Evolutionary conservation across 2,797 vertebrate species (phyloP).

Genomic region (Enteromius anoplus): DNA sequence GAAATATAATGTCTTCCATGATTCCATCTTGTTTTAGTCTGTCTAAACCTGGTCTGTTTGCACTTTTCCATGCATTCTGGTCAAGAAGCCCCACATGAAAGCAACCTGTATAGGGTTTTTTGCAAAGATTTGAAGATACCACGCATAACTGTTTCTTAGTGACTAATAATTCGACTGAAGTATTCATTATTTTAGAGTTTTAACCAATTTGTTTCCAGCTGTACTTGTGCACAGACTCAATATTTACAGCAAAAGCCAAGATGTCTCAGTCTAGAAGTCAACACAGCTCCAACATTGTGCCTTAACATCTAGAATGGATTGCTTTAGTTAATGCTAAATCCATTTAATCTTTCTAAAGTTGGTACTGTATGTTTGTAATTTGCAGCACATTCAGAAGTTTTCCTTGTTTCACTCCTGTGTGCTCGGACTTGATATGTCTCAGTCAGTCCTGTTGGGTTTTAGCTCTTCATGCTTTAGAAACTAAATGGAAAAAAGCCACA

Average conservation of each 20-base stretch:
- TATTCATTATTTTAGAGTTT: not conserved
- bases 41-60: not conserved
- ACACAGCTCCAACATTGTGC: too few relatives aligned
- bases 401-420: too few relatives aligned
- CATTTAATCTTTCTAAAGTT: too few relatives aligned
- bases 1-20: not conserved
- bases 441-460: not conserved
- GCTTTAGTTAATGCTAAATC: too few relatives aligned
- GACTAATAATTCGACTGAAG: not conserved
- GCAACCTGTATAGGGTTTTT: not conserved
- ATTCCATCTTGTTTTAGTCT: not conserved
- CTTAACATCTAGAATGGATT: too few relatives aligned
- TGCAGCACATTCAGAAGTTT: too few relatives aligned
- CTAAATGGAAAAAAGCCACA: not conserved
- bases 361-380: too few relatives aligned
- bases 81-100: not conserved
- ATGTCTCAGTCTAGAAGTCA: not conserved
- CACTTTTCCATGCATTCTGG: not conserved
- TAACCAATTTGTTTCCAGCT: not conserved
- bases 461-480: not conserved
- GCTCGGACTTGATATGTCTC: too few relatives aligned
- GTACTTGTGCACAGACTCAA: not conserved
- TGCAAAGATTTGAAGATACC: not conserved
- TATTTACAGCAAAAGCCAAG: not conserved
- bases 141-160: not conserved